Conservation (phyloP, 2,888 invertebrate species). For the Chymomyza procnemis region DNA sequence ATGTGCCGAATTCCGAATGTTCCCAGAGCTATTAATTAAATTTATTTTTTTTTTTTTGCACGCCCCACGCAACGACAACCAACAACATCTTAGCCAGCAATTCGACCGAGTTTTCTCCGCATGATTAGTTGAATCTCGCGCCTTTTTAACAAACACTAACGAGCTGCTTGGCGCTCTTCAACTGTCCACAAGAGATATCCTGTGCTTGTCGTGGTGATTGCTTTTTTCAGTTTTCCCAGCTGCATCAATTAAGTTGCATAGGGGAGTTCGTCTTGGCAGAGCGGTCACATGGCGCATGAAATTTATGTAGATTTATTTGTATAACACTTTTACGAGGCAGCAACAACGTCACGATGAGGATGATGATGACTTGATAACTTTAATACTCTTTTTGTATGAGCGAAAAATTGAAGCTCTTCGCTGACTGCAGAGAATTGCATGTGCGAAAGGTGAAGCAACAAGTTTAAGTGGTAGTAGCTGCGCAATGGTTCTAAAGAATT, state of each 20-base stretch:
- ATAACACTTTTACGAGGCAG: constrained; percentile 51
- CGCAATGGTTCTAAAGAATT: too few relatives aligned
- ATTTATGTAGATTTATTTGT: constrained; percentile 64
- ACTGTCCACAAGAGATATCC: neutral
- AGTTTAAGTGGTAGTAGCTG: too few relatives aligned
- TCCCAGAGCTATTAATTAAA: constrained; percentile 46
- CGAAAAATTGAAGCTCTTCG: neutral
- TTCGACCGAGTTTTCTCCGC: neutral
- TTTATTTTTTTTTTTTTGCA: neutral
- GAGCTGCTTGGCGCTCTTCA: neutral
- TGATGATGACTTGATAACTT: constrained; percentile 45
- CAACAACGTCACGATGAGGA: constrained; percentile 3
- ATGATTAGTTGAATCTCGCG: neutral
- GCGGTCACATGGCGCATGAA: neutral
- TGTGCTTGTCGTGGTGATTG: neutral
- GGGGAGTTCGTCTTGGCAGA: neutral
- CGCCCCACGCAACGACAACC: neutral
- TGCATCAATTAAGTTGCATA: neutral
- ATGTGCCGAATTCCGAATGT: constrained; percentile 23
- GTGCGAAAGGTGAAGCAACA: too few relatives aligned
- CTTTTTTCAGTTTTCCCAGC: neutral
- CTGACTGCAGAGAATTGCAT: neutral
- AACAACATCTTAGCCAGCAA: neutral
- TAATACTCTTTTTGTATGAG: neutral
- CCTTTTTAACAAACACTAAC: neutral